phyloP scores from a whole-genome alignment of 1,140 invertebrate species.

The Melipona quadrifasciata region DNA sequence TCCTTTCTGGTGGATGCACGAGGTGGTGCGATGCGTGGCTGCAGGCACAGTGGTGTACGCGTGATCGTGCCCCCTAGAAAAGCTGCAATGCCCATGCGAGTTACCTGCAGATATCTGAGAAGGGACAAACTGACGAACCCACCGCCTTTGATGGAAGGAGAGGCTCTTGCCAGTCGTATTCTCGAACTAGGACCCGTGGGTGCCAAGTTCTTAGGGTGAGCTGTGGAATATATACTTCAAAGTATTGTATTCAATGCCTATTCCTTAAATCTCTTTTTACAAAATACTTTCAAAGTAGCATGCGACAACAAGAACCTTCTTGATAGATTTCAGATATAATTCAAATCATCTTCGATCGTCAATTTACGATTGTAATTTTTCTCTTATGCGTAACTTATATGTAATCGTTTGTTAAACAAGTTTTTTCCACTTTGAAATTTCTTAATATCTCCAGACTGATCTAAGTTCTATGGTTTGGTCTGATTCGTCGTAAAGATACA shows the following conservation, averaged over 20 bases:
- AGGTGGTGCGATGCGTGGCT: slow-evolving; percentile 97
- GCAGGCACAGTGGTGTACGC: slow-evolving; percentile 95
- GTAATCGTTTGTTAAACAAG: not conserved
- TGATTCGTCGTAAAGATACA: slow-evolving; percentile 4
- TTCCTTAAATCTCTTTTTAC: too few relatives aligned
- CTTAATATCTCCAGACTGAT: not conserved
- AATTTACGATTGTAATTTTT: not conserved
- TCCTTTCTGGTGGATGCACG: slow-evolving; percentile 98
- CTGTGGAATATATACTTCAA: not conserved
- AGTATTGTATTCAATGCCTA: too few relatives aligned
- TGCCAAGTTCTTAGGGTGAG: slow-evolving; percentile 96
- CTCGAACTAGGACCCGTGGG: slow-evolving; percentile 97
- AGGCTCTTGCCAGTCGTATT: slow-evolving; percentile 95
- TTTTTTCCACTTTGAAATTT: not conserved
- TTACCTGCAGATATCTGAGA: slow-evolving; percentile 95
- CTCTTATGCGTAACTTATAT: not conserved
- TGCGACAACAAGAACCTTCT: not conserved
- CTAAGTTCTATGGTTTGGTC: not conserved
- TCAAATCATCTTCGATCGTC: too few relatives aligned
- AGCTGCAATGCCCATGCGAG: slow-evolving; percentile 94
- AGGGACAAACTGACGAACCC: slow-evolving; percentile 90
- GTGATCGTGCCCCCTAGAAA: slow-evolving; percentile 97
- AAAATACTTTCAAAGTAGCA: too few relatives aligned
- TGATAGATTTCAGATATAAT: not conserved
- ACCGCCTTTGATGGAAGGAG: slow-evolving; percentile 97